Evolutionary conservation across 2,797 vertebrate species (phyloP), one percentile per base, ranked within the genome.

Genomic region (Trematomus bernacchii): DNA sequence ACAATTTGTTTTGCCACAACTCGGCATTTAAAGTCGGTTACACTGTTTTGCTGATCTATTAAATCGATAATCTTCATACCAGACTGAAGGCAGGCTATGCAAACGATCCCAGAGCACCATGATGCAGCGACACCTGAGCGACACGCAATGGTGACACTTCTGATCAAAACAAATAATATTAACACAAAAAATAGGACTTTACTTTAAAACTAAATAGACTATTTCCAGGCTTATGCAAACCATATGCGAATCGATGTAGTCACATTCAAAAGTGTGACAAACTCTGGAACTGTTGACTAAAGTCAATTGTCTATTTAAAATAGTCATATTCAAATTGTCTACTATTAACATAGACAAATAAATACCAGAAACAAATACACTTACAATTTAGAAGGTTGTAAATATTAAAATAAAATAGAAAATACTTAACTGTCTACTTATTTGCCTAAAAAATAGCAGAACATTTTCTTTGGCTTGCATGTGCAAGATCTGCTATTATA

Each of bases 101-200:
- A 89, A 71, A n/a, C 70, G 75, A 89, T 53, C 73, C 30, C 77
- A 70, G 82, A 81, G 65, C 78, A 18, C 19, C n/a, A 3, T 1
- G 66, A 64, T 76, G 51, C 52, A 30, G 52, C 47, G 4, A n/a
- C n/a, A n/a, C n/a, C n/a, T n/a, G n/a, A n/a, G n/a, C n/a, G n/a
- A 33, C 37, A 53, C 21, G 1, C 15, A 54, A 11, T 11, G 57
- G 42, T 30, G 18, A 44, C 55, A 61, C 11, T 54, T 61, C n/a
- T 51, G 43, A 21, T 0, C 57, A 23, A 33, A 53, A 51, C 7
- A 62, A 44, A 61, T 50, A 47, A 5, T 50, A 11, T 43, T 43
- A 43, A 43, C 42, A 11, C 10, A 7, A 23, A 19, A 55, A 73
- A 65, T 16, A 53, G 37, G 1, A 16, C 8, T 66, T 58, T 10